A percentile compares a stretch with the other conserved stretches of the same genome.
phyloP scores from a whole-genome alignment of 2,888 invertebrate genomes.

The Operophtera brumata region DNA sequence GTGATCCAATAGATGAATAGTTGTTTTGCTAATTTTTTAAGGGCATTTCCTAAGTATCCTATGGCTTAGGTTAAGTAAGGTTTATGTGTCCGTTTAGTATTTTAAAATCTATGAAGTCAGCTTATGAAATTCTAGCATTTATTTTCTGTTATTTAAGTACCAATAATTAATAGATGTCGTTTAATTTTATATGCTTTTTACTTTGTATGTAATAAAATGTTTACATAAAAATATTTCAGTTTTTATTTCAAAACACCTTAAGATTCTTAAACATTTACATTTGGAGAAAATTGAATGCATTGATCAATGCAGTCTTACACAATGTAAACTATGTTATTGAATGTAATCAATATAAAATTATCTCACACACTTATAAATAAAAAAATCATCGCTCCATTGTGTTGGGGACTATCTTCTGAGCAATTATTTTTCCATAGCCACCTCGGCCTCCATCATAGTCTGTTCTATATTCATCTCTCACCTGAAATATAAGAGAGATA shows the following conservation, averaged over 20 bases:
- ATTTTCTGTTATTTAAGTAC: conserved; percentile 17
- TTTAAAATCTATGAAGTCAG: conserved; percentile 11
- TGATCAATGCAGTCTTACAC: conserved; percentile 47
- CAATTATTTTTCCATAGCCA: conserved; percentile 97
- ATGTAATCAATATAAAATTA: conserved; percentile 30
- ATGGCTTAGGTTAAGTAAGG: too few species aligned
- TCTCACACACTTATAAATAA: conserved; percentile 26
- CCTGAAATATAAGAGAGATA: conserved; percentile 74
- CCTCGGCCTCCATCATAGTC: conserved; percentile 98
- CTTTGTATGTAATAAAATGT: conserved; percentile 27
- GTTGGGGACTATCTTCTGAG: conserved; percentile 87
- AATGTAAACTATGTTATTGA: conserved; percentile 35
- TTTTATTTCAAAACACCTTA: conserved; percentile 17
- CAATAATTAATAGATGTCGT: conserved; percentile 10
- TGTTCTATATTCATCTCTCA: conserved; percentile 98
- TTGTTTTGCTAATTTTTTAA: too few species aligned
- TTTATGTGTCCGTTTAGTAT: too few species aligned
- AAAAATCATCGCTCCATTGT: conserved; percentile 73
- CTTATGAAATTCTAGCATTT: conserved; percentile 33
- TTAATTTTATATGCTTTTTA: conserved; percentile 30
- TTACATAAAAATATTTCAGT: conserved; percentile 7
- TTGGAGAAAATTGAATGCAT: conserved; percentile 43
- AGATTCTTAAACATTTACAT: conserved; percentile 33
- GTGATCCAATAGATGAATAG: too few species aligned
- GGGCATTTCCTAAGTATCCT: too few species aligned